These are phyloP conservation scores for Arnoldichthys spilopterus DNA, from an alignment of 2,797 vertebrate genomes.

Conservation along the genomic window DNA sequence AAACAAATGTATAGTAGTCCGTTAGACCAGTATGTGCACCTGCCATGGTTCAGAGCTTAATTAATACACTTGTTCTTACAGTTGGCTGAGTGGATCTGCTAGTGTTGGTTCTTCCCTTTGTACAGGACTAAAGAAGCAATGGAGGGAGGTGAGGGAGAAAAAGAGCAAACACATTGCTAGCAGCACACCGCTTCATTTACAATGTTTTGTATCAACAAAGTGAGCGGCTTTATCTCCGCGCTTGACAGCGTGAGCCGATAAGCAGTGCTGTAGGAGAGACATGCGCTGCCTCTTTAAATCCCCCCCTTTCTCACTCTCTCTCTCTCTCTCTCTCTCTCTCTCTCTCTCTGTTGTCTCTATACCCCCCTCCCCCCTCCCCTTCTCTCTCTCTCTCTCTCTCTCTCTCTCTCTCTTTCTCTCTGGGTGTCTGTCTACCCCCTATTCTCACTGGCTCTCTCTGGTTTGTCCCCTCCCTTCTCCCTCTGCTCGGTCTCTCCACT, in stretches of 20 bases:
- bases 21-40: not conserved
- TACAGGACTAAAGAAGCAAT: conserved; percentile 29
- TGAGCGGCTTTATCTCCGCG: conserved; percentile 60
- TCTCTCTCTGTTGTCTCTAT: conserved; percentile 40
- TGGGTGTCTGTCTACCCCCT: conserved; percentile 34
- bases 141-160: conserved; percentile 7
- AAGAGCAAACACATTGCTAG: conserved; percentile 40
- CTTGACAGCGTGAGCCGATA: conserved; percentile 63
- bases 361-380: conserved; percentile 8
- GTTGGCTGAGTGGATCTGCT: not conserved
- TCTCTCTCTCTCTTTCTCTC: conserved; percentile 53
- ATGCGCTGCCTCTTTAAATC: conserved; percentile 74
- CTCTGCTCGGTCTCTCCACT: conserved; percentile 57
- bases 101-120: not conserved
- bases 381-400: conserved; percentile 40
- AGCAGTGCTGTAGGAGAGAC: conserved; percentile 60
- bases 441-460: conserved; percentile 58
- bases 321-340: conserved; percentile 61
- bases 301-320: conserved; percentile 70
- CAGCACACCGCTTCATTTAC: conserved; percentile 57
- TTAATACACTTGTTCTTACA: not conserved
- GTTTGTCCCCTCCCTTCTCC: conserved; percentile 71
- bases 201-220: conserved; percentile 62
- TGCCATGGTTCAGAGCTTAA: not conserved
- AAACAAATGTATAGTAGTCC: not conserved